Evolutionary conservation across 2,888 invertebrate genomes (phyloP).

Genomic region (Drosophila koepferae): DNA sequence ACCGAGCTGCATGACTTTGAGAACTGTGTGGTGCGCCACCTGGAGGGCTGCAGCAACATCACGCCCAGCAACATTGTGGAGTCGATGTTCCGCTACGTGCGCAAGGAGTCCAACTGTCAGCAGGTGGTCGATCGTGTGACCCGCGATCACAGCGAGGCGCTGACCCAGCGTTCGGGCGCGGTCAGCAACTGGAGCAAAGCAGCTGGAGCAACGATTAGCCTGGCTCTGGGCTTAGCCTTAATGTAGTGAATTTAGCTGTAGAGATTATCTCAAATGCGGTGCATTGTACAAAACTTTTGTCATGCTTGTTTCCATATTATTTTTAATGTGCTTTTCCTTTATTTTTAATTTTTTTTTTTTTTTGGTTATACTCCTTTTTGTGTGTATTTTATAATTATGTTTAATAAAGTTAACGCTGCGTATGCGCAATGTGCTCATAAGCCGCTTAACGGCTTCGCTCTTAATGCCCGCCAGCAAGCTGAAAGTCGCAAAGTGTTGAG

Average conservation of each 20-base stretch:
- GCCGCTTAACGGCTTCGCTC: slow-evolving; percentile 68
- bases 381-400: slow-evolving; percentile 63
- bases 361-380: neutral
- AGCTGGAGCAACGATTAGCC: neutral
- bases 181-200: neutral
- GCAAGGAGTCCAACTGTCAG: slow-evolving; percentile 88
- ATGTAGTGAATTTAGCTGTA: slow-evolving; percentile 5
- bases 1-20: slow-evolving; percentile 78
- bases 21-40: slow-evolving; percentile 71
- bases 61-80: slow-evolving; percentile 93
- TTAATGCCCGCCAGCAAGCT: slow-evolving; percentile 40
- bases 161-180: neutral
- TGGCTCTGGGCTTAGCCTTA: slow-evolving; percentile 3
- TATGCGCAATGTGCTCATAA: slow-evolving; percentile 57
- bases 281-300: neutral
- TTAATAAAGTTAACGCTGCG: slow-evolving; percentile 61
- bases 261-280: slow-evolving; percentile 13
- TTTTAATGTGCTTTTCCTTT: neutral
- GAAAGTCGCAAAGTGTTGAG: slow-evolving; percentile 62
- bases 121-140: slow-evolving; percentile 52
- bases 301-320: slow-evolving; percentile 2
- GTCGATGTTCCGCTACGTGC: slow-evolving; percentile 90
- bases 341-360: neutral
- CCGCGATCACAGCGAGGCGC: slow-evolving; percentile 18
- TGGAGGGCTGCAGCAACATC: slow-evolving; percentile 89